A percentile compares a stretch with the other conserved stretches of the same genome.
These are phyloP conservation scores for Linepithema humile DNA, from an alignment of 1,140 invertebrate species.

Conservation along the genomic window DNA sequence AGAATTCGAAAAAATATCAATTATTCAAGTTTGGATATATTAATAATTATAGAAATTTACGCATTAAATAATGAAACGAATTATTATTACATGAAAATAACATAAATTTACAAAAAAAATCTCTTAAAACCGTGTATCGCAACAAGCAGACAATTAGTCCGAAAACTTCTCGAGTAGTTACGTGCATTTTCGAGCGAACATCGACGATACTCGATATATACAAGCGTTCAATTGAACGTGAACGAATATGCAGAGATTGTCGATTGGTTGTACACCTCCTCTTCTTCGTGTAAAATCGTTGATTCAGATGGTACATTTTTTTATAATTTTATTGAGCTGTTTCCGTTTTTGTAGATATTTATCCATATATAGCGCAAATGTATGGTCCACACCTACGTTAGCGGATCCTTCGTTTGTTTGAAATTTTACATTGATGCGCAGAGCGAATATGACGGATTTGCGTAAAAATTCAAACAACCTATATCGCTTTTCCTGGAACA, in stretches of 20 bases:
- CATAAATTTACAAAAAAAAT: not conserved
- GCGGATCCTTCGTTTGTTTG: conserved; percentile 7
- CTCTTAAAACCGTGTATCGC: not conserved
- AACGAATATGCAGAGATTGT: conserved; percentile 29
- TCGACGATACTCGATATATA: conserved; percentile 34
- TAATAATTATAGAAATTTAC: too few relatives aligned
- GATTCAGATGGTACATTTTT: conserved; percentile 17
- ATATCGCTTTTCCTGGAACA: conserved; percentile 35
- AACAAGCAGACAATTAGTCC: conserved; percentile 38
- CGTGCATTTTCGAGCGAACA: conserved; percentile 17
- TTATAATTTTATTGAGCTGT: conserved; percentile 45
- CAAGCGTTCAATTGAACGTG: conserved; percentile 43
- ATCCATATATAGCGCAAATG: not conserved
- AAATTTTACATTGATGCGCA: conserved; percentile 28
- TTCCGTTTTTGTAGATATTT: not conserved
- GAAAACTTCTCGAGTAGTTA: conserved; percentile 19
- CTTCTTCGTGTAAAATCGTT: conserved; percentile 15
- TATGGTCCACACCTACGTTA: conserved; percentile 14
- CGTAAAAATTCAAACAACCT: conserved; percentile 48
- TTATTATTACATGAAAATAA: too few relatives aligned
- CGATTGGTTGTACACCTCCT: conserved; percentile 12
- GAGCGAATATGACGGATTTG: conserved; percentile 28
- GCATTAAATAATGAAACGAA: too few relatives aligned
- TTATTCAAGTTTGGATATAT: not conserved
- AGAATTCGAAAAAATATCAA: not conserved